Evolutionary conservation across 2,113 vertebrate genomes (phyloP), one percentile per base, ranked within the genome.

Genomic region (Toxostoma redivivum): DNA sequence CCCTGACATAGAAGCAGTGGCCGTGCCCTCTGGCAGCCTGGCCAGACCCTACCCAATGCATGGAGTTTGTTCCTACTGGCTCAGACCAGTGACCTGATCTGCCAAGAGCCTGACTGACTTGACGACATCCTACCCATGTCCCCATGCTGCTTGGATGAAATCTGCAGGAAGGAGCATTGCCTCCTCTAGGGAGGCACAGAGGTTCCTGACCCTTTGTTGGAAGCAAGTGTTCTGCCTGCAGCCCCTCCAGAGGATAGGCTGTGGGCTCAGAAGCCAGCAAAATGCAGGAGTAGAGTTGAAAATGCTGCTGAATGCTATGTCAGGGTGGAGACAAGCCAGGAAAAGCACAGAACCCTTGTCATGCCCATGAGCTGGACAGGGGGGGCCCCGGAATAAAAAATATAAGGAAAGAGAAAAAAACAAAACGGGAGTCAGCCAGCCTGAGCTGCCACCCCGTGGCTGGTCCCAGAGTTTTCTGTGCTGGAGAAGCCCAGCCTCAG

Each of bases 321-420:
- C 2, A 2, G 40, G 7, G 50, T 66, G 44, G 48, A 42, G 23
- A 58, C 0, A 3, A 83, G 65, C 7, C 27, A 45, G 31, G 40
- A 42, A 78, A 45, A 85, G 23, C 4, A 7, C 53, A 56, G 69
- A 70, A 48, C 20, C 6, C 56, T 58, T 72, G 42, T 38, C 12
- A 17, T 40, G 42, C 2, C 54, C 0, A 0, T 50, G 24, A 42
- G 17, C 20, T 38, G 18, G 17, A 12, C 5, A 6, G 21, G 10
- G 7, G 7, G 7, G 7, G 5, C 3, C 10, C 7, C 16, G 22
- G 27, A 21, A 53, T 56, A 22, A 78, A 70, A 72, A 66, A 31
- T 10, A 11, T 6, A 67, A 38, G 24, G 18, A 64, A 88, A 54
- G 21, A 25, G 12, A 53, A 53, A 54, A 7, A 28, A 12, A 30